phyloP scores from a whole-genome alignment of 2,113 vertebrate genomes.

The Fregetta grallaria region DNA sequence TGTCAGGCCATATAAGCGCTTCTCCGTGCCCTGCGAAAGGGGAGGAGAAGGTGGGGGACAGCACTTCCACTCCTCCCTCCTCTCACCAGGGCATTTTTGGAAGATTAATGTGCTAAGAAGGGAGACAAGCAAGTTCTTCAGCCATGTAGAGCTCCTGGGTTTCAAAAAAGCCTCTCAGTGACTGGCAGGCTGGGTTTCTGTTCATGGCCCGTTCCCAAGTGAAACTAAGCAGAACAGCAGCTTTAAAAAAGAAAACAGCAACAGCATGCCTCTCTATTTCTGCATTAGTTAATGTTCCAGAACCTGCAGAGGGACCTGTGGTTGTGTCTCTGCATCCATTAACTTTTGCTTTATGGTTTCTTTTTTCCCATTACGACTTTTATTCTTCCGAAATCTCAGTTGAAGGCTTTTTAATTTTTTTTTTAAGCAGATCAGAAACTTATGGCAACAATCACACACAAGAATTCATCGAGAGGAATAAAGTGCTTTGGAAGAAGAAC shows the following conservation, averaged over 20 bases:
- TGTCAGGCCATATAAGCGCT: fast-evolving
- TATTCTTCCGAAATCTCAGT: not conserved
- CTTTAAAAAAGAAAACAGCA: not conserved
- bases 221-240: not conserved
- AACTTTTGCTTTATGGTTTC: not conserved
- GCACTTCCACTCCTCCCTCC: not conserved
- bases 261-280: not conserved
- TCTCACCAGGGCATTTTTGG: not conserved
- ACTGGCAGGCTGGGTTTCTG: not conserved
- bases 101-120: fast-evolving
- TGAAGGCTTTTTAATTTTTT: not conserved
- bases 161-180: not conserved
- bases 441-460: not conserved
- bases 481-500: not conserved
- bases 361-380: not conserved
- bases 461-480: not conserved
- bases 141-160: not conserved
- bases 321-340: not conserved
- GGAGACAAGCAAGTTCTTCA: not conserved
- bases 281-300: not conserved
- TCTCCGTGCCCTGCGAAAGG: not conserved
- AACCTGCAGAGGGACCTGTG: not conserved
- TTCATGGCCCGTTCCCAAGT: fast-evolving
- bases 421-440: not conserved
- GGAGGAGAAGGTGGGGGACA: not conserved